phyloP scores from a whole-genome alignment of 2,113 vertebrate genomes.

The Prolemur simus region DNA sequence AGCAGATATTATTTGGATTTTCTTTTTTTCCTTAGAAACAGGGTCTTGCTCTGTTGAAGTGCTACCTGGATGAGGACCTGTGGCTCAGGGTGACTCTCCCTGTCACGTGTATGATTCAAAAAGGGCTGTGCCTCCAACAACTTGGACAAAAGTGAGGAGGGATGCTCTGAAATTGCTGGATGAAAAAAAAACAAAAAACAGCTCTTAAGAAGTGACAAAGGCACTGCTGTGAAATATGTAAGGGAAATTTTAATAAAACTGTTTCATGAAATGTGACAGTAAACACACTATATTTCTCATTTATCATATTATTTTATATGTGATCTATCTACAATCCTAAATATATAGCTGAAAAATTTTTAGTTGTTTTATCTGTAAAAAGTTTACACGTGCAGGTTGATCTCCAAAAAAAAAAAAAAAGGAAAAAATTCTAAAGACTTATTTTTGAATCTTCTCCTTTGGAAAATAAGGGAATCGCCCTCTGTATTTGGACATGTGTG shows the following conservation, averaged over 20 bases:
- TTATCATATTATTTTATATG: background rate
- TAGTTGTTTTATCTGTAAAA: background rate
- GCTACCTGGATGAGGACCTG: background rate
- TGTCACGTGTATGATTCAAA: background rate
- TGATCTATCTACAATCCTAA: background rate
- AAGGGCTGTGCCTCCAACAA: background rate
- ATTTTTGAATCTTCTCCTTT: background rate
- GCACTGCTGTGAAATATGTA: background rate
- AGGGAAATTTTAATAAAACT: background rate
- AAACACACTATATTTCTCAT: background rate
- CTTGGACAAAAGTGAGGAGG: background rate
- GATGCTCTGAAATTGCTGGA: background rate
- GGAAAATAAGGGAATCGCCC: background rate
- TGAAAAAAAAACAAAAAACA: background rate
- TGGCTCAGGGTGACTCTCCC: background rate
- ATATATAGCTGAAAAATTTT: background rate
- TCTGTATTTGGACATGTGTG: background rate
- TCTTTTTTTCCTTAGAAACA: too few species aligned
- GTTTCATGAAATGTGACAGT: background rate
- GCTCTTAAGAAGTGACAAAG: background rate
- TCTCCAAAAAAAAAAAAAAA: background rate
- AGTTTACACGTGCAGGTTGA: background rate
- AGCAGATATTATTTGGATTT: background rate
- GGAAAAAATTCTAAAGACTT: background rate
- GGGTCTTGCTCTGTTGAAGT: background rate